A percentile compares a stretch with the other conserved stretches of the same genome.
phyloP scores from a whole-genome alignment of 2,113 vertebrate genomes.

The Malurus elegans region DNA sequence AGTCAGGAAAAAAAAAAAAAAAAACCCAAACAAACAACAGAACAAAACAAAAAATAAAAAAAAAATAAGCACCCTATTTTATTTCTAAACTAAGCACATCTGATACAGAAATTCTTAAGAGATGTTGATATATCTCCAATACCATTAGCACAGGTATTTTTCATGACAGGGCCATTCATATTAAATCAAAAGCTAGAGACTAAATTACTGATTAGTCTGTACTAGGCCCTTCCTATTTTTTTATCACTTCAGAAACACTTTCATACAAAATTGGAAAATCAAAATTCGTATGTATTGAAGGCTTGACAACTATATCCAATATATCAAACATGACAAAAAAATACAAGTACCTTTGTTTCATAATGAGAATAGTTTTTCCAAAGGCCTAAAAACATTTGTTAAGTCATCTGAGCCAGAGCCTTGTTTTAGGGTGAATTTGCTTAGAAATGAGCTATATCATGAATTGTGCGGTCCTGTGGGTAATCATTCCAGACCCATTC shows the following conservation, averaged over 20 bases:
- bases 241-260: neutral
- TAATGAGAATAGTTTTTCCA: neutral
- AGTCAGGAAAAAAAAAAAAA: neutral
- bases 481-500: neutral
- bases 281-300: neutral
- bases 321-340: neutral
- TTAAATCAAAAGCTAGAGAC: neutral
- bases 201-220: neutral
- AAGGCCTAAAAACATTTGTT: neutral
- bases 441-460: neutral
- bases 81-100: neutral
- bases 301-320: neutral
- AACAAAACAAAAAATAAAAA: neutral
- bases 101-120: neutral
- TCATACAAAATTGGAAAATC: neutral
- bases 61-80: fast-evolving
- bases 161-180: neutral
- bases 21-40: fast-evolving
- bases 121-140: neutral
- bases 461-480: neutral
- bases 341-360: neutral
- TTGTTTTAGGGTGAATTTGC: neutral
- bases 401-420: neutral
- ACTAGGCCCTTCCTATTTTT: neutral
- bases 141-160: neutral